These are phyloP conservation scores for Callimorpha dominula DNA, from an alignment of 2,888 invertebrate genomes.

Conservation along the genomic window DNA sequence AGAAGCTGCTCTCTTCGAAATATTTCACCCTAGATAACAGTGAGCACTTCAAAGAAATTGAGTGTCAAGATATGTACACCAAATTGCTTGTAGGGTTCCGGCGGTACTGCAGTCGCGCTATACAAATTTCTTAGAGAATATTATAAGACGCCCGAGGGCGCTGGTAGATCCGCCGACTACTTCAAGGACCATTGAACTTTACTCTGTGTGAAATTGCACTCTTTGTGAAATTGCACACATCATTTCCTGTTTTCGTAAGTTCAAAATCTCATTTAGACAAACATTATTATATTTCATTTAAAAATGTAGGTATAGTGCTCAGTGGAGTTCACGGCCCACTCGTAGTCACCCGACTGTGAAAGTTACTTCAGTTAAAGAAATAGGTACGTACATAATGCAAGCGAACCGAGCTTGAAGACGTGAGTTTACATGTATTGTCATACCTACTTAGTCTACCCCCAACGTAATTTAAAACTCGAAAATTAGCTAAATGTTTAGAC, in stretches of 20 bases:
- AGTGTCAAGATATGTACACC: conserved; percentile 39
- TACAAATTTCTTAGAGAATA: conserved; percentile 47
- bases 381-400: not conserved
- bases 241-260: conserved; percentile 32
- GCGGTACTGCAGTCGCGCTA: conserved; percentile 38
- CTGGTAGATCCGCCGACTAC: conserved; percentile 28
- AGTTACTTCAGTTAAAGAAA: not conserved
- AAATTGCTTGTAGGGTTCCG: conserved; percentile 42
- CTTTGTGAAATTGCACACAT: conserved; percentile 51
- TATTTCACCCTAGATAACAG: conserved; percentile 26
- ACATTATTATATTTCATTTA: conserved; percentile 20
- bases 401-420: not conserved
- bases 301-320: too few relatives aligned
- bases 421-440: not conserved
- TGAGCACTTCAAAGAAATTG: conserved; percentile 30
- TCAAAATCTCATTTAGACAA: conserved; percentile 22
- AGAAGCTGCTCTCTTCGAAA: conserved; percentile 9
- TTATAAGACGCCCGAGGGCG: conserved; percentile 47
- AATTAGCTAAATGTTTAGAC: too few relatives aligned
- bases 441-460: not conserved
- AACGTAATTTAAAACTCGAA: too few relatives aligned
- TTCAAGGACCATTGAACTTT: conserved; percentile 49
- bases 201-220: conserved; percentile 53
- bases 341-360: not conserved
- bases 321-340: not conserved